Conservation (phyloP, 2,888 invertebrate species). For the Thysanoteuthis rhombus region DNA sequence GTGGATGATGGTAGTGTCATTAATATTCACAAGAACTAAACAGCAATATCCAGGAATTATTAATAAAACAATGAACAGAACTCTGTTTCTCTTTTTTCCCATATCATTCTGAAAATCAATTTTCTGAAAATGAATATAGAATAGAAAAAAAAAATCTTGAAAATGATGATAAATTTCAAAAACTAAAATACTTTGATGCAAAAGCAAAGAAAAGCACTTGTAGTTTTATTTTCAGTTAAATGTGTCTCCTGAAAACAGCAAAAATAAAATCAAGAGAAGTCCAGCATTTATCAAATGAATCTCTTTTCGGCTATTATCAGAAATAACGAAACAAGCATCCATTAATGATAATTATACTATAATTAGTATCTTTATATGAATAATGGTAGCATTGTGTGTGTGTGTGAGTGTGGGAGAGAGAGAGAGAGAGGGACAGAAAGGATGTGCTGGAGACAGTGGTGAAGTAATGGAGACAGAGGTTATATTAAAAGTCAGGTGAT, state of each 20-base stretch:
- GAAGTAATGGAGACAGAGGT: neutral
- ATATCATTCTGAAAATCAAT: neutral
- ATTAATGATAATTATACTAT: slow-evolving; percentile 12
- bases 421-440: neutral
- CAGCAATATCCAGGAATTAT: neutral
- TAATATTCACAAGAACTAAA: neutral
- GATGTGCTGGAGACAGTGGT: neutral
- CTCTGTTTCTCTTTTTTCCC: neutral
- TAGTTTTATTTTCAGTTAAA: neutral
- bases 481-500: neutral
- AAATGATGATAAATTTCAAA: neutral
- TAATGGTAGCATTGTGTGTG: neutral
- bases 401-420: too few species aligned
- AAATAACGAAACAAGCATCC: neutral
- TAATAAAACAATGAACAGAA: neutral
- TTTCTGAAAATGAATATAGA: neutral
- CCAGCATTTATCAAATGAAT: neutral
- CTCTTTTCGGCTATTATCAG: neutral
- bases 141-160: neutral
- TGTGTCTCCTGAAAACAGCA: neutral
- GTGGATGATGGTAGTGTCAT: neutral
- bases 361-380: neutral
- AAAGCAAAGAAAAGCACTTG: neutral
- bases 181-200: neutral
- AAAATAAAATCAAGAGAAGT: neutral